A percentile compares a stretch with the other conserved stretches of the same genome.
Evolutionary conservation across 2,113 vertebrate species (phyloP).

Genomic region (Apteryx owenii): DNA sequence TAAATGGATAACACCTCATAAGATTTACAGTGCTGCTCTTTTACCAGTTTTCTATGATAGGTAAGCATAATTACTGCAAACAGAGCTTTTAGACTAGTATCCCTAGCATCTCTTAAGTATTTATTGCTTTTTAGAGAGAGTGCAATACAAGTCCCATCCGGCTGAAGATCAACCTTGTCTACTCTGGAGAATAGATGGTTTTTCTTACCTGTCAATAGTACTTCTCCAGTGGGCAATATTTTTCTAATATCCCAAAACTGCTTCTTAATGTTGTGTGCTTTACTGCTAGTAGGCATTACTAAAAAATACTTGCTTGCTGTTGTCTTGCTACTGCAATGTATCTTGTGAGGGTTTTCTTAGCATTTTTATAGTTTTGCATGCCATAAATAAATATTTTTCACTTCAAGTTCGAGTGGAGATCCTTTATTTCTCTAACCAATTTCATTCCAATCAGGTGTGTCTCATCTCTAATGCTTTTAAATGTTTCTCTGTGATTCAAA

Average conservation of each 20-base stretch:
- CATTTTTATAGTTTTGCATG: conserved; percentile 66
- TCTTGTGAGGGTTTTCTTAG: conserved; percentile 58
- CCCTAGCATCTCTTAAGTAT: not conserved
- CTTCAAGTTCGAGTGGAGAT: conserved; percentile 63
- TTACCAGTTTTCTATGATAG: not conserved
- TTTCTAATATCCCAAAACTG: conserved; percentile 25
- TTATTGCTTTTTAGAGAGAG: not conserved
- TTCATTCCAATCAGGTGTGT: conserved; percentile 59
- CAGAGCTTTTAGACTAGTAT: not conserved
- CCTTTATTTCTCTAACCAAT: conserved; percentile 66
- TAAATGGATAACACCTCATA: not conserved
- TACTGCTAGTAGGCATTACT: conserved; percentile 57
- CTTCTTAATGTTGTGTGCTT: conserved; percentile 53
- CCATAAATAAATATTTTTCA: conserved; percentile 73
- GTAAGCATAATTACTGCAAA: not conserved
- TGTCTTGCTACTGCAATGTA: conserved; percentile 66
- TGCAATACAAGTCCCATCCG: not conserved
- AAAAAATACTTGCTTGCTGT: conserved; percentile 61
- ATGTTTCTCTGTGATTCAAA: not conserved
- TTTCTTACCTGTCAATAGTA: conserved; percentile 33
- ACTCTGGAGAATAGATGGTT: conserved; percentile 49
- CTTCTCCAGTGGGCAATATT: conserved; percentile 48
- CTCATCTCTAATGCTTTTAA: conserved; percentile 46
- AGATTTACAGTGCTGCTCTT: not conserved
- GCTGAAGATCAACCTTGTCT: conserved; percentile 66